Evolutionary conservation across 2,797 vertebrate genomes (phyloP).

Genomic region (Lycodopsis pacificus): DNA sequence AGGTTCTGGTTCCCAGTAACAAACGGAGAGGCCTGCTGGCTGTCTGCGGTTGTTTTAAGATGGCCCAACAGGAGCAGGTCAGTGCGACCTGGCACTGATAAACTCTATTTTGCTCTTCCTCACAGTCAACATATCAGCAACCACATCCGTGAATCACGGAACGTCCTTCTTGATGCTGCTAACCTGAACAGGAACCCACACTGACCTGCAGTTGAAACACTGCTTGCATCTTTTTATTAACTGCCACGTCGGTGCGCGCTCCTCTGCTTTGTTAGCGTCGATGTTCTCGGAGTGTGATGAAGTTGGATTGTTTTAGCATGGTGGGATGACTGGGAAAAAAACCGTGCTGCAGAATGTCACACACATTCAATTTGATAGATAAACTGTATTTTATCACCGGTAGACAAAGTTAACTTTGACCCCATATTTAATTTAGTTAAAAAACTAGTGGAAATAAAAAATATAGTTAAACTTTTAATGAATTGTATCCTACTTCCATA

Average conservation of each 20-base stretch:
- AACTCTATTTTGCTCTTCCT: constrained; percentile 35
- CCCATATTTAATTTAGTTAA: not conserved
- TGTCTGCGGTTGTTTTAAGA: constrained; percentile 48
- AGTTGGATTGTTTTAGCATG: not conserved
- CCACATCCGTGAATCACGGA: constrained; percentile 67
- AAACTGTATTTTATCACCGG: not conserved
- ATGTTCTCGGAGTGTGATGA: not conserved
- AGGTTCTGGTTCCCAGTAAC: constrained; percentile 70
- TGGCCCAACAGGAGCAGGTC: constrained; percentile 58
- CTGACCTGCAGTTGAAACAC: constrained; percentile 36
- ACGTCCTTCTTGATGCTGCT: constrained; percentile 28
- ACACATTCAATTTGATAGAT: not conserved
- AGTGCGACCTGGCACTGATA: constrained; percentile 48
- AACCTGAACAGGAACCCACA: constrained; percentile 23
- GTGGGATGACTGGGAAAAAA: not conserved
- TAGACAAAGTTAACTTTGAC: not conserved
- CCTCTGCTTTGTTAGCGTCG: constrained; percentile 16
- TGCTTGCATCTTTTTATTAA: constrained; percentile 12
- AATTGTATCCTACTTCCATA: not conserved
- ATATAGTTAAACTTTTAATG: too few relatives aligned
- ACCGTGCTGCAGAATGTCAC: not conserved
- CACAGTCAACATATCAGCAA: constrained; percentile 44
- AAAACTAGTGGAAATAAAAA: not conserved
- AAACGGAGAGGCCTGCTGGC: constrained; percentile 51
- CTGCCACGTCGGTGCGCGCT: not conserved